Evolutionary conservation across 2,113 vertebrate species (phyloP).

Genomic region (Ornithorhynchus anatinus): DNA sequence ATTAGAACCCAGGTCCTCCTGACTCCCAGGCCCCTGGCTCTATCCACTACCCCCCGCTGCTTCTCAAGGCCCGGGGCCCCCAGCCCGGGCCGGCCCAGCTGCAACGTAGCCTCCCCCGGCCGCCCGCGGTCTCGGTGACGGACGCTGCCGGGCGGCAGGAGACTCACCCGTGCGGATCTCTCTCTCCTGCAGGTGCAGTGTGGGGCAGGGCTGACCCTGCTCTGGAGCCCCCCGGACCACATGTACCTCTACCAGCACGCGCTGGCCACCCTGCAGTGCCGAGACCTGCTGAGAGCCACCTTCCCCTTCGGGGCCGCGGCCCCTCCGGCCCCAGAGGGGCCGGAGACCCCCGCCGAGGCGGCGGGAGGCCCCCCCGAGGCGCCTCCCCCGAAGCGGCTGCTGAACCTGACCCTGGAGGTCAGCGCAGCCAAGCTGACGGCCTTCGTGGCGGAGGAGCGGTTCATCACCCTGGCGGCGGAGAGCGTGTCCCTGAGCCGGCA

Average conservation of each 20-base stretch:
- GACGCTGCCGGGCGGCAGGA: background rate
- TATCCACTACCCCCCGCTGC: too few species aligned
- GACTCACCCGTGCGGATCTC: background rate
- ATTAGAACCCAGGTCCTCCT: too few species aligned
- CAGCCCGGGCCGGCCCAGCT: too few species aligned
- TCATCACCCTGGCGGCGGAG: slow-evolving; percentile 80
- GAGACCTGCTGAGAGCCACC: slow-evolving; percentile 53
- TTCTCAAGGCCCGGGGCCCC: too few species aligned
- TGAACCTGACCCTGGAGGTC: slow-evolving; percentile 81
- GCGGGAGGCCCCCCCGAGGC: slow-evolving; percentile 5
- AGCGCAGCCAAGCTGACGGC: slow-evolving; percentile 78
- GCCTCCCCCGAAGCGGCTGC: slow-evolving; percentile 42
- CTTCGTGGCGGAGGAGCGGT: slow-evolving; percentile 82
- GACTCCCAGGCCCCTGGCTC: too few species aligned
- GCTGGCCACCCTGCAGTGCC: slow-evolving; percentile 79
- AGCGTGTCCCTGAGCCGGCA: slow-evolving; percentile 76
- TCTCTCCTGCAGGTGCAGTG: slow-evolving; percentile 76
- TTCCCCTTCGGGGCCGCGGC: background rate
- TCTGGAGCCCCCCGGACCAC: slow-evolving; percentile 91
- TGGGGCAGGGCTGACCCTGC: slow-evolving; percentile 76
- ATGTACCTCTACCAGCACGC: slow-evolving; percentile 93
- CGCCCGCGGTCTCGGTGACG: background rate
- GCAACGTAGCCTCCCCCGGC: too few species aligned
- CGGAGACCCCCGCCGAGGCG: background rate
- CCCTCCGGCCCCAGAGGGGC: background rate